These are phyloP conservation scores for Takifugu ocellatus DNA, from an alignment of 2,797 vertebrate genomes.

Conservation along the genomic window DNA sequence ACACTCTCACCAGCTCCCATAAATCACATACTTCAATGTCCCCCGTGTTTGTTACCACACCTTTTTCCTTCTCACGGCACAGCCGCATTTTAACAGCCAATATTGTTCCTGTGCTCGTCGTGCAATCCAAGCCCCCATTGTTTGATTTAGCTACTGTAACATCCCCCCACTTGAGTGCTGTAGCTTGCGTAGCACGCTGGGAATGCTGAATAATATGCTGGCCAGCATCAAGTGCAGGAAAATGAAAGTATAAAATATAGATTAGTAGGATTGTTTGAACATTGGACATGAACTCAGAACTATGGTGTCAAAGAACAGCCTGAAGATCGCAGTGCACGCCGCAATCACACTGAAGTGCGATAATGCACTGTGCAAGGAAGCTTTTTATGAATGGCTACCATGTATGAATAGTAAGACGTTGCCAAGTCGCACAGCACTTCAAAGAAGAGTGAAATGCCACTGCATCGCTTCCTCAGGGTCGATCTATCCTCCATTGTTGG, in stretches of 20 bases:
- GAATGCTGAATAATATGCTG: conserved; percentile 17
- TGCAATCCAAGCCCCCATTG: conserved; percentile 2
- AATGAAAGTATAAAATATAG: conserved; percentile 25
- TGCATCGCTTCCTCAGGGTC: conserved; percentile 21
- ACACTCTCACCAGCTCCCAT: too few species aligned
- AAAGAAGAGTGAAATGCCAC: conserved; percentile 20
- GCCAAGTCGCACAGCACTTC: conserved; percentile 3
- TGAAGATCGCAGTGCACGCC: not conserved
- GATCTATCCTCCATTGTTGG: conserved; percentile 28
- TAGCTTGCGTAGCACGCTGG: not conserved
- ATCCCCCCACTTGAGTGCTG: not conserved
- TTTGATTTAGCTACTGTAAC: conserved; percentile 1
- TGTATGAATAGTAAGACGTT: conserved; percentile 11
- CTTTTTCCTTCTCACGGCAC: not conserved
- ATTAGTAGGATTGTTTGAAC: conserved; percentile 13
- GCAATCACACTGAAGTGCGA: conserved; percentile 1
- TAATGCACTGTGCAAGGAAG: conserved; percentile 1
- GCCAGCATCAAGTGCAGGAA: conserved; percentile 1
- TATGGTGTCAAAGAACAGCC: not conserved
- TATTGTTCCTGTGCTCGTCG: conserved; percentile 2
- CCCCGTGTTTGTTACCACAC: not conserved
- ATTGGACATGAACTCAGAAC: conserved; percentile 7
- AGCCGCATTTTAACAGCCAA: not conserved
- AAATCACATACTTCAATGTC: not conserved
- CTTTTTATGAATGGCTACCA: conserved; percentile 26